phyloP scores from a whole-genome alignment of 2,888 invertebrate genomes.

The Gymnoscelis rufifasciata region DNA sequence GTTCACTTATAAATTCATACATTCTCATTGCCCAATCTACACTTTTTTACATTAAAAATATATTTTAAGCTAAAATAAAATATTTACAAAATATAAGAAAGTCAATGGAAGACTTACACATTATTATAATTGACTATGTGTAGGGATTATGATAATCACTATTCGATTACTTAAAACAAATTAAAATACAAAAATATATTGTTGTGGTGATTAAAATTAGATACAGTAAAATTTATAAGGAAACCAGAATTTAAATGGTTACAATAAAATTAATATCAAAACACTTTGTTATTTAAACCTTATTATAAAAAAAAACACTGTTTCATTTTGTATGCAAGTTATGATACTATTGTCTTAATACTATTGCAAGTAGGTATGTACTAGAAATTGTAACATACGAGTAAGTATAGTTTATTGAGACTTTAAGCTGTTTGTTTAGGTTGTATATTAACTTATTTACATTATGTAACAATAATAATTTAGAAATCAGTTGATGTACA shows the following conservation, averaged over 20 bases:
- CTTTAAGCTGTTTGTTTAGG: not conserved
- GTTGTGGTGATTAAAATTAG: not conserved
- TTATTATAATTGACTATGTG: constrained; percentile 49
- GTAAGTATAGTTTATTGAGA: not conserved
- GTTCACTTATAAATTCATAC: constrained; percentile 39
- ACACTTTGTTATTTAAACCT: too few relatives aligned
- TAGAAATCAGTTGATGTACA: constrained; percentile 36
- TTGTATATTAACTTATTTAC: not conserved
- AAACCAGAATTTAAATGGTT: not conserved
- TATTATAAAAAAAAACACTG: not conserved
- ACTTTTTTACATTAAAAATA: constrained; percentile 22
- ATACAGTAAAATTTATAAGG: not conserved
- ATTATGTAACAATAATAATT: constrained; percentile 1
- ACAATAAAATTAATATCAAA: too few relatives aligned
- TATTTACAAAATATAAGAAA: constrained; percentile 34
- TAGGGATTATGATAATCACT: constrained; percentile 32
- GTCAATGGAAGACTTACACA: constrained; percentile 51
- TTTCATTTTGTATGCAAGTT: not conserved
- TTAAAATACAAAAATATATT: constrained; percentile 2
- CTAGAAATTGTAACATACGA: not conserved
- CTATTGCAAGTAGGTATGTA: not conserved
- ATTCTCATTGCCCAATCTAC: constrained; percentile 40
- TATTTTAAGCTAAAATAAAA: constrained; percentile 44
- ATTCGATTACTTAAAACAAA: not conserved
- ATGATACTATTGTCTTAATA: not conserved